Evolutionary conservation across 2,113 vertebrate species (phyloP).

Genomic region (Laterallus jamaicensis): DNA sequence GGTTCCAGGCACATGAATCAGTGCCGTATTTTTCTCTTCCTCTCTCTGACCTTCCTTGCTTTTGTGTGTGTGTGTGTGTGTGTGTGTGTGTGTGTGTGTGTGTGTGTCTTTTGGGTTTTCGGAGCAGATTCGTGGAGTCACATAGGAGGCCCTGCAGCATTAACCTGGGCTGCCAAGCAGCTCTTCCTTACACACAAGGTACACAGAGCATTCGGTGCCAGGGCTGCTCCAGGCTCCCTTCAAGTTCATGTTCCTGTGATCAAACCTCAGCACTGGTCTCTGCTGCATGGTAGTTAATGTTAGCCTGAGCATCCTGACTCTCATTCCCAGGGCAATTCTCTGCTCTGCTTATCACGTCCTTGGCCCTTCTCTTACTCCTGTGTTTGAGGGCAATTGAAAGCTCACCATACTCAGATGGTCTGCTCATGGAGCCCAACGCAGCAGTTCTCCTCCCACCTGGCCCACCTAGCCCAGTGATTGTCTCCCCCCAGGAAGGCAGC

Average conservation of each 20-base stretch:
- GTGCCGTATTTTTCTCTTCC: not conserved
- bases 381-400: not conserved
- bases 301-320: not conserved
- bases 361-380: not conserved
- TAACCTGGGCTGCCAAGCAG: not conserved
- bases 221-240: accelerated
- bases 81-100: not conserved
- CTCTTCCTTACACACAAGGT: accelerated
- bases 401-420: not conserved
- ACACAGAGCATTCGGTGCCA: accelerated
- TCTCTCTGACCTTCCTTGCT: not conserved
- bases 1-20: not conserved
- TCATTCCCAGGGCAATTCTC: not conserved
- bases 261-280: not conserved
- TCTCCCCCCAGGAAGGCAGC: not conserved
- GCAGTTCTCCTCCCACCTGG: not conserved
- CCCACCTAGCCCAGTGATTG: not conserved
- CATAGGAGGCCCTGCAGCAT: accelerated
- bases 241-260: accelerated
- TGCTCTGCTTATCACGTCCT: accelerated
- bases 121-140: not conserved
- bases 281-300: not conserved
- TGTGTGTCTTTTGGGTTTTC: not conserved
- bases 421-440: not conserved
- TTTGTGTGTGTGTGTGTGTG: not conserved